phyloP scores from a whole-genome alignment of 2,113 vertebrate species.

The Cinclus cinclus region DNA sequence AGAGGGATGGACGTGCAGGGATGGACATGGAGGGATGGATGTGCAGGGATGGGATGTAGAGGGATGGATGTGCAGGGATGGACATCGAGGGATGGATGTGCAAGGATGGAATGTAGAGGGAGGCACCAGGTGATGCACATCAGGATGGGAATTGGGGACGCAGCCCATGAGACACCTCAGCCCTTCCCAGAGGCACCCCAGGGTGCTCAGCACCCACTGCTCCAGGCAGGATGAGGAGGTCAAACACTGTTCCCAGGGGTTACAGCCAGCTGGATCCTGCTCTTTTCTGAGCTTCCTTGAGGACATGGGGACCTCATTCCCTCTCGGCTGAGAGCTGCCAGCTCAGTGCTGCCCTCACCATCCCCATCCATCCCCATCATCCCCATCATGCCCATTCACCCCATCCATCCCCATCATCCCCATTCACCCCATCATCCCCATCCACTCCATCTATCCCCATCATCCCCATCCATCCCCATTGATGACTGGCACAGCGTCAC shows the following conservation, averaged over 20 bases:
- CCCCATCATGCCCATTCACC: background rate
- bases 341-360: background rate
- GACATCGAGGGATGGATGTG: background rate
- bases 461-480: background rate
- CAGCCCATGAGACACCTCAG: background rate
- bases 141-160: background rate
- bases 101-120: background rate
- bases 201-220: background rate
- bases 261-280: background rate
- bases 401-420: background rate
- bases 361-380: background rate
- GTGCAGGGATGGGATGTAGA: background rate
- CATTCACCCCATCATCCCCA: background rate
- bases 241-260: fast-evolving
- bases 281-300: fast-evolving
- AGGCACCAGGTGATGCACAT: background rate
- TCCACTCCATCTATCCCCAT: background rate
- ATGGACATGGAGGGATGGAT: background rate
- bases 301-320: fast-evolving
- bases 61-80: background rate
- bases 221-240: fast-evolving
- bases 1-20: background rate
- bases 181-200: background rate
- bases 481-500: background rate
- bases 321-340: background rate